phyloP scores from a whole-genome alignment of 2,113 vertebrate genomes.

The Poeciliopsis retropinna region DNA sequence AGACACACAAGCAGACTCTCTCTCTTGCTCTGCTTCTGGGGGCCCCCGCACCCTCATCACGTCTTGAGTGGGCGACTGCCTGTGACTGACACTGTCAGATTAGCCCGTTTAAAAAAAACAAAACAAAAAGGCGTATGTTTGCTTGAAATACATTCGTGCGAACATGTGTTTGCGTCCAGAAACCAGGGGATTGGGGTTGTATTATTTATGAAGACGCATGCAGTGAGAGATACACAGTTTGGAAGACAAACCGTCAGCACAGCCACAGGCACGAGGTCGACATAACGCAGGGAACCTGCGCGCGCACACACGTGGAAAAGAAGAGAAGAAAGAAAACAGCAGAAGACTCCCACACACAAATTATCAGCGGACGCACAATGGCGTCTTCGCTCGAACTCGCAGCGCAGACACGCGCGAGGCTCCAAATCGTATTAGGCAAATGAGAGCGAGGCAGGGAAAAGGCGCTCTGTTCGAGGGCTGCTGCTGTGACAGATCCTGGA shows the following conservation, averaged over 20 bases:
- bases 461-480: slow-evolving; percentile 41
- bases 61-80: slow-evolving; percentile 64
- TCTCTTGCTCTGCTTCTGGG: slow-evolving; percentile 31
- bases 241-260: slow-evolving; percentile 34
- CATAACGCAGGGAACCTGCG: slow-evolving; percentile 8
- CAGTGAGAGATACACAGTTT: slow-evolving; percentile 27
- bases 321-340: background rate
- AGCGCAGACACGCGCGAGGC: slow-evolving; percentile 29
- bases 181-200: slow-evolving; percentile 2
- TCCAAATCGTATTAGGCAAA: slow-evolving; percentile 72
- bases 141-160: slow-evolving; percentile 19
- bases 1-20: slow-evolving; percentile 8
- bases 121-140: slow-evolving; percentile 51
- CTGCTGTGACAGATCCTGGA: slow-evolving; percentile 66
- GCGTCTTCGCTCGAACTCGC: too few relatives aligned
- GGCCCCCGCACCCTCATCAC: slow-evolving; percentile 28
- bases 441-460: slow-evolving; percentile 53
- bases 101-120: slow-evolving; percentile 59
- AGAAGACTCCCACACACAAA: slow-evolving; percentile 21
- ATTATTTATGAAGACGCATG: slow-evolving; percentile 64
- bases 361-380: slow-evolving; percentile 17
- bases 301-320: background rate
- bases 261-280: slow-evolving; percentile 36
- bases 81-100: slow-evolving; percentile 67
- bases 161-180: slow-evolving; percentile 56